Evolutionary conservation across 1,140 invertebrate species (phyloP).

Genomic region (Ceratoteleas bidentatus): DNA sequence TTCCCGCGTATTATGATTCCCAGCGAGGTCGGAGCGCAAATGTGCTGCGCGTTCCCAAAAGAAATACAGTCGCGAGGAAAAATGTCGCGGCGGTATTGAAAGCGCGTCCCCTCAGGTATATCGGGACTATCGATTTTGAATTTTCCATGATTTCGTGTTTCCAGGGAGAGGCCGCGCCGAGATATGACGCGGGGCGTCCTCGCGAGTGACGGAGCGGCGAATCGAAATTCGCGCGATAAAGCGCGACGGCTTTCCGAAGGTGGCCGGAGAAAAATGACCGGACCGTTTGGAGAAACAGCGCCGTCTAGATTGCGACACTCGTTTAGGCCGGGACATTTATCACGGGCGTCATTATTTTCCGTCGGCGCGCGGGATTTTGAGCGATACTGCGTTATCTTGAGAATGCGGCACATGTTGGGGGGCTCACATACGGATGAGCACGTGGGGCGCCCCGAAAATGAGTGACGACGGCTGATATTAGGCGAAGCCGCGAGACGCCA

Average conservation of each 20-base stretch:
- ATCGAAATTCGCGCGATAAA: slow-evolving; percentile 34
- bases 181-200: slow-evolving; percentile 62
- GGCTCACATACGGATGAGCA: slow-evolving; percentile 56
- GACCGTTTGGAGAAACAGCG: no score
- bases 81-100: slow-evolving; percentile 49
- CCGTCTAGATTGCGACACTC: slow-evolving; percentile 35
- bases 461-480: slow-evolving; percentile 79
- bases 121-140: slow-evolving; percentile 74
- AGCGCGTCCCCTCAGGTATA: slow-evolving; percentile 66
- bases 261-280: slow-evolving; percentile 32
- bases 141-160: slow-evolving; percentile 76
- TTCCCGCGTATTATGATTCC: slow-evolving; percentile 23
- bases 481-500: slow-evolving; percentile 69
- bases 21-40: slow-evolving; percentile 30
- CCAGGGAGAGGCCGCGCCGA: slow-evolving; percentile 67
- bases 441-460: slow-evolving; percentile 68
- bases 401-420: slow-evolving; percentile 55
- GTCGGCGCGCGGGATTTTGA: slow-evolving; percentile 47
- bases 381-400: slow-evolving; percentile 61
- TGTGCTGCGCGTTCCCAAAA: slow-evolving; percentile 38
- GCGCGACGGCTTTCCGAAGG: slow-evolving; percentile 1
- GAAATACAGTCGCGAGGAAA: slow-evolving; percentile 54
- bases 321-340: slow-evolving; percentile 53
- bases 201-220: slow-evolving; percentile 27
- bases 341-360: slow-evolving; percentile 53